phyloP scores from a whole-genome alignment of 2,888 invertebrate species.

The Neoaliturus tenellus region DNA sequence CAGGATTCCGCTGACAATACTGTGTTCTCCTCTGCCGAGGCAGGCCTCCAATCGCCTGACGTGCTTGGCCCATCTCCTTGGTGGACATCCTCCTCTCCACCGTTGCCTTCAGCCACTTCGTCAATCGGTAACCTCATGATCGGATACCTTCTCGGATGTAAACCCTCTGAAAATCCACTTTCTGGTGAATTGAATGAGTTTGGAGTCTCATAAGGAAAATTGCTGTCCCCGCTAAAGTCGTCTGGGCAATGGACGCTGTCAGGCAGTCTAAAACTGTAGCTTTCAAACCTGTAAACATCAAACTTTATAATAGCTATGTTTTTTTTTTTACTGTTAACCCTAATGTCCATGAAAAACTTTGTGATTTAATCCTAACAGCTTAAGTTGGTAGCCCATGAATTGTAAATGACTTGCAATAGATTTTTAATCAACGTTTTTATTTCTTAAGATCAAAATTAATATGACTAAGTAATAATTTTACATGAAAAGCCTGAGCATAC shows the following conservation, averaged over 20 bases:
- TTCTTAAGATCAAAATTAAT: no score
- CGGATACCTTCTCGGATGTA: conserved; percentile 20
- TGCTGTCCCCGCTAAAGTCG: conserved; percentile 35
- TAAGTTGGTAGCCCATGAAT: no score
- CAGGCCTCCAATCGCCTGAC: background rate
- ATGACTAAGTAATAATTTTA: no score
- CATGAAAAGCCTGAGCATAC: no score
- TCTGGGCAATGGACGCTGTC: conserved; percentile 11
- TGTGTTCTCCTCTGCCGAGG: background rate
- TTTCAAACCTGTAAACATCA: background rate
- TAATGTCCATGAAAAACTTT: no score
- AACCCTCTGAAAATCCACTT: conserved; percentile 36
- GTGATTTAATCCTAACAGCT: no score
- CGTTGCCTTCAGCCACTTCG: background rate
- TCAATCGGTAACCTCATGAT: background rate
- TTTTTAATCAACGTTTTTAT: no score
- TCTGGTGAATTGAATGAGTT: conserved; percentile 36
- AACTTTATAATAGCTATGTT: no score
- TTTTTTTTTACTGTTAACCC: no score
- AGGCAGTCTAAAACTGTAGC: conserved; percentile 19
- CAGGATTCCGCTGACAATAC: background rate
- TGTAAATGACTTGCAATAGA: no score
- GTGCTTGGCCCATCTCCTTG: background rate
- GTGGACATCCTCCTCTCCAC: background rate
- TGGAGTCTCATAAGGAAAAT: conserved; percentile 25